Base-by-base conservation (phyloP, 2,113 vertebrate species). In the Caranx melampygus region DNA sequence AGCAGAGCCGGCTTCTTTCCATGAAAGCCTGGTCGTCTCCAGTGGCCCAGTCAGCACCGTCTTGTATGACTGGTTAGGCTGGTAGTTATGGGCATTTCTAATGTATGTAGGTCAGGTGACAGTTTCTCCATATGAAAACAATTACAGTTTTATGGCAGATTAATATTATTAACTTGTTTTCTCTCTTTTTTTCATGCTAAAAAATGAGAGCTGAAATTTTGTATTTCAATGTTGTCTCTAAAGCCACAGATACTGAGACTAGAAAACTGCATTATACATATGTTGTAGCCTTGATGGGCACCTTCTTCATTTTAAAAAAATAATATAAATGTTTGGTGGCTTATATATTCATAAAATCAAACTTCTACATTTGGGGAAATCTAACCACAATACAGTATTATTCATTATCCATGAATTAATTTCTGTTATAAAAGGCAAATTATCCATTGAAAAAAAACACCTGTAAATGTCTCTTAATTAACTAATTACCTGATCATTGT, bases 21-120 rank as follows among this genome's bases (percentile, higher is more conserved):
- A 84, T 90, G 88, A 88, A 85, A 89, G 90, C 88, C 67, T 37
- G 37, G 16, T 57, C 1, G 52, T 87, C 88, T 89, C 79, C 31
- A 61, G 78, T 81, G 90, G 77, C 66, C 18, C 9, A 69, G 72
- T 72, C 70, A 69, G 64, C 6, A 11, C 52, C 21, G 62, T 52
- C 68, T 61, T 35, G 61, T 57, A 45, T 33, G 52, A 66, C 62
- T 79, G 63, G 72, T 86, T 65, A 42, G 55, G 70, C 81, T 74
- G 62, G 67, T 70, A 70, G 33, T 60, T 63, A 34, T 14, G 31
- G 31, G 47, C 54, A 51, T 40, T 26, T 67, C 11, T 14, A 13
- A 61, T 75, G 45, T 52, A 79, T 77, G 73, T 72, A 70, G 49
- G 66, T 79, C 45, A 80, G 37, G 3, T 57, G 66, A 60, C 58